Evolutionary conservation across 2,888 invertebrate species (phyloP).

Genomic region (Nycteola revayana): DNA sequence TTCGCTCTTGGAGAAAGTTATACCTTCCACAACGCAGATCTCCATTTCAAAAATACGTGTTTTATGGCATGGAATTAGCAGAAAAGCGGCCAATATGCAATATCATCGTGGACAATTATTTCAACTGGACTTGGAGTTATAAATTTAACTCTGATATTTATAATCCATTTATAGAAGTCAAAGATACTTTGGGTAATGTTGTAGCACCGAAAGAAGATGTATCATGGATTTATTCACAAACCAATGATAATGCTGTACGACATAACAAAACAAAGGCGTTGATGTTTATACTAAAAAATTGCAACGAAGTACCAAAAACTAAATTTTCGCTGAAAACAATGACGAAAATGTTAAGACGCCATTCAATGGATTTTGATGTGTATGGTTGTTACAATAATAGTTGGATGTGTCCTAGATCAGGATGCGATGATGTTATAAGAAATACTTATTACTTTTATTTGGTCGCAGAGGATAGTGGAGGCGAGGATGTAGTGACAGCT

Average conservation of each 20-base stretch:
- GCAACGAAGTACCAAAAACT: constrained; percentile 19
- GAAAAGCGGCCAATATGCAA: constrained; percentile 52
- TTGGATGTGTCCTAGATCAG: constrained; percentile 38
- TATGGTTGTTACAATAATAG: constrained; percentile 53
- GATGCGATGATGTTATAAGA: constrained; percentile 43
- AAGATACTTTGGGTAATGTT: constrained; percentile 39
- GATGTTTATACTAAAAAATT: constrained; percentile 43
- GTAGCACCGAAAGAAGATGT: constrained; percentile 46
- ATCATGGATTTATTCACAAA: background rate
- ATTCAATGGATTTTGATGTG: constrained; percentile 65
- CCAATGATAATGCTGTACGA: background rate
- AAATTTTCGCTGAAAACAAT: background rate
- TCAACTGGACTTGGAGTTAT: constrained; percentile 75
- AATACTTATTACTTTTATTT: constrained; percentile 64
- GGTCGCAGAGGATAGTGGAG: constrained; percentile 45
- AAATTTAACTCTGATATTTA: constrained; percentile 63
- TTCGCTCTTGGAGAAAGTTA: constrained; percentile 32
- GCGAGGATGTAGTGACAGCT: constrained; percentile 60
- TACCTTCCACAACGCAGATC: constrained; percentile 44
- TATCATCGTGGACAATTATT: constrained; percentile 47
- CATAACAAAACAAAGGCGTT: constrained; percentile 38
- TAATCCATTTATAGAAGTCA: constrained; percentile 61
- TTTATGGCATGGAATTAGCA: constrained; percentile 52
- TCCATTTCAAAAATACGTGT: constrained; percentile 59
- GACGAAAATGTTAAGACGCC: constrained; percentile 52